A percentile compares a stretch with the other conserved stretches of the same genome.
Conservation (phyloP, 1,140 invertebrate genomes). For the Ceratoteleas bidentatus region DNA sequence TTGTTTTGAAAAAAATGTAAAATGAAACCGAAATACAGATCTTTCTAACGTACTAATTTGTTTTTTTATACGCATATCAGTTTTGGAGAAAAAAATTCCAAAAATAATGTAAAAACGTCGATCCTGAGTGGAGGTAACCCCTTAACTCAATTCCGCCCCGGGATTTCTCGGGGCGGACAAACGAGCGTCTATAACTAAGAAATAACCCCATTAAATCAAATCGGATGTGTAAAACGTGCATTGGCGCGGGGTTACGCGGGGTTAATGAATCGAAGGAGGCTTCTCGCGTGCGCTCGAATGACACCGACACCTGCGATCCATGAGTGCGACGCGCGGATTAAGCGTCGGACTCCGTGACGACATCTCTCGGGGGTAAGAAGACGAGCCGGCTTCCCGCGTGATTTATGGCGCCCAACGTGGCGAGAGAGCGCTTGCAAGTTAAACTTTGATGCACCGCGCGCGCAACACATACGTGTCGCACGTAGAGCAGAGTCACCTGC, state of each 20-base stretch:
- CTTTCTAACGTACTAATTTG: no score
- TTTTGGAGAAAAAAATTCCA: no score
- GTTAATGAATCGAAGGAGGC: slow-evolving; percentile 58
- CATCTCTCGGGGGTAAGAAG: slow-evolving; percentile 67
- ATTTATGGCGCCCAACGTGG: slow-evolving; percentile 71
- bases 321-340: slow-evolving; percentile 62
- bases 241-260: slow-evolving; percentile 36
- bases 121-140: no score
- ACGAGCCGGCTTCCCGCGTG: slow-evolving; percentile 67
- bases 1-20: no score
- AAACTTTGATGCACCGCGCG: slow-evolving; percentile 54
- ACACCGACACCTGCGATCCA: slow-evolving; percentile 61
- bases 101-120: no score
- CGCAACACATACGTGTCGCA: slow-evolving; percentile 47
- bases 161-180: slow-evolving; percentile 36
- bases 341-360: slow-evolving; percentile 63
- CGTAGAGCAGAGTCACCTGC: slow-evolving; percentile 28
- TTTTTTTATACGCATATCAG: no score
- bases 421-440: slow-evolving; percentile 62
- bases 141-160: slow-evolving; percentile 30
- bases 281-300: slow-evolving; percentile 44
- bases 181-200: slow-evolving; percentile 42
- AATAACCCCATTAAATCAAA: slow-evolving; percentile 54
- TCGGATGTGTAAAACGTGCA: slow-evolving; percentile 42
- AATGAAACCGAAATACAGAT: no score